Evolutionary conservation across 2,888 invertebrate species (phyloP).

Genomic region (Drosophila bunnanda): DNA sequence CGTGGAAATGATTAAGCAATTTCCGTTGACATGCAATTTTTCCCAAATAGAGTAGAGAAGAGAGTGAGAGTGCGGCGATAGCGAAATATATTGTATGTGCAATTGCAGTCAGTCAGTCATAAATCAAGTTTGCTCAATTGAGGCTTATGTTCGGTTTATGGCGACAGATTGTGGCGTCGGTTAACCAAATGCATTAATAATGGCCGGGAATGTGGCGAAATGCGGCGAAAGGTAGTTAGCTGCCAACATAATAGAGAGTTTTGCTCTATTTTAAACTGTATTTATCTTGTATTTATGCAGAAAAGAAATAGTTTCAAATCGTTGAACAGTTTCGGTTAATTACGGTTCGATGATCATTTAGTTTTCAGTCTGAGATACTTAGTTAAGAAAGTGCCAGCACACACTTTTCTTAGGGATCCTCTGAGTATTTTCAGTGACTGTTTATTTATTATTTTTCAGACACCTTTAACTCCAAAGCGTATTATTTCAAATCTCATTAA

Average conservation of each 20-base stretch:
- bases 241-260: slow-evolving; percentile 25
- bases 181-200: slow-evolving; percentile 32
- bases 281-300: slow-evolving; percentile 9
- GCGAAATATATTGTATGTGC: slow-evolving; percentile 7
- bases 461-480: neutral
- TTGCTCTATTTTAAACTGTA: neutral
- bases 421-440: neutral
- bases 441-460: neutral
- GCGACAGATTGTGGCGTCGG: slow-evolving; percentile 45
- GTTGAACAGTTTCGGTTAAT: neutral
- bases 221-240: slow-evolving; percentile 19
- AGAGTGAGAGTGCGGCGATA: slow-evolving; percentile 26
- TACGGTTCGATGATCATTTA: neutral
- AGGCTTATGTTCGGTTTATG: slow-evolving; percentile 33
- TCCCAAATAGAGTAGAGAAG: slow-evolving; percentile 23
- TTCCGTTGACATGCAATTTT: slow-evolving; percentile 67
- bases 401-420: neutral
- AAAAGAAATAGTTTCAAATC: slow-evolving; percentile 8
- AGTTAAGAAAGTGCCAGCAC: neutral
- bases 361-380: neutral
- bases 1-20: slow-evolving; percentile 75
- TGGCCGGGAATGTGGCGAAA: slow-evolving; percentile 38
- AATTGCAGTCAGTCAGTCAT: slow-evolving; percentile 24
- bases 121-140: slow-evolving; percentile 65
- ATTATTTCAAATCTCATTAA: neutral